Evolutionary conservation across 92 coral and sea anemone species (phyloP).

Genomic region (Phenganax stokvisi): DNA sequence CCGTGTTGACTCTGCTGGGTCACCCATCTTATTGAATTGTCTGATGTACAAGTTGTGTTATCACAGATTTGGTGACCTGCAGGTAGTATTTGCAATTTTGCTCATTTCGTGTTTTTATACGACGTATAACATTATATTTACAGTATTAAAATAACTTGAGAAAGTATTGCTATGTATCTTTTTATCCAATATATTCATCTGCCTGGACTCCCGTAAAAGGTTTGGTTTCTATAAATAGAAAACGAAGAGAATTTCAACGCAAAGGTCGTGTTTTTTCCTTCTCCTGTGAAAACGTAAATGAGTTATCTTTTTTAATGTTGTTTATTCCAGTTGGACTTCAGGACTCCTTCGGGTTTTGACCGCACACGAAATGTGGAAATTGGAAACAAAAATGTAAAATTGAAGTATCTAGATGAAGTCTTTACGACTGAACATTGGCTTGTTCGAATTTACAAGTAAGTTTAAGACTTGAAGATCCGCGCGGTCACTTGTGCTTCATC

Average conservation of each 20-base stretch:
- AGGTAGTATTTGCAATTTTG: slow-evolving; percentile 46
- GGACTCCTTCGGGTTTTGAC: slow-evolving; percentile 97
- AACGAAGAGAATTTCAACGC: background rate
- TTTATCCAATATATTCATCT: too few relatives aligned
- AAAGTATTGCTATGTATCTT: background rate
- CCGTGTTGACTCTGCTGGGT: slow-evolving; percentile 98
- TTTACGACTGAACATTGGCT: slow-evolving; percentile 99
- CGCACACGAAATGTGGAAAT: slow-evolving; percentile 99
- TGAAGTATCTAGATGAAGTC: slow-evolving; percentile 93
- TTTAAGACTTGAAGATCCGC: background rate
- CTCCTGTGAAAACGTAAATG: background rate
- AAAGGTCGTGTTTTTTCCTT: background rate
- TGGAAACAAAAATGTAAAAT: slow-evolving; percentile 84
- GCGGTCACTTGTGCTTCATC: too few relatives aligned
- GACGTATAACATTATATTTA: background rate
- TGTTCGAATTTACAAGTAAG: slow-evolving; percentile 97
- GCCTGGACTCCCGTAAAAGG: too few relatives aligned
- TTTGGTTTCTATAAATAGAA: too few relatives aligned
- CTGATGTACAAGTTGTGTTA: slow-evolving; percentile 99
- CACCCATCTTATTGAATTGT: slow-evolving; percentile 89
- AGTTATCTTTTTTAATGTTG: background rate
- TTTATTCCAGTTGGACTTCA: slow-evolving; percentile 77
- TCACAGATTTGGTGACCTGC: slow-evolving; percentile 96
- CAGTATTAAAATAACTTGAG: background rate
- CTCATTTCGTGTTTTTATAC: background rate